Evolutionary conservation across 2,113 vertebrate species (phyloP).

Genomic region (Cairina moschata): DNA sequence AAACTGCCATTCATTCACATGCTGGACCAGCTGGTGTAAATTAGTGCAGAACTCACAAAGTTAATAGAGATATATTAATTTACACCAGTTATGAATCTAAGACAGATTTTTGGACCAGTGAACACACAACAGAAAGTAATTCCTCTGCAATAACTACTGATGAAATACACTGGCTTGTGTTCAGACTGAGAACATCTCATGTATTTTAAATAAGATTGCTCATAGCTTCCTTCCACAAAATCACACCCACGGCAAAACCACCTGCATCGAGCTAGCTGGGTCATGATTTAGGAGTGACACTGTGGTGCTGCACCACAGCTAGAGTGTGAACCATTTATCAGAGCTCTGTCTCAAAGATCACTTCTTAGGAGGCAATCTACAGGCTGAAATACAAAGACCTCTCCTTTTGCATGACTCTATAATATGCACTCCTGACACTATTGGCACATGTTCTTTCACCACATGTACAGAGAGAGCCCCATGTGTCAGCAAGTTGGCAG

Average conservation of each 20-base stretch:
- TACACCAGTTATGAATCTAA: background rate
- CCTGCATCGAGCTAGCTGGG: background rate
- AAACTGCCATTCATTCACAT: background rate
- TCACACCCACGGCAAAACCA: background rate
- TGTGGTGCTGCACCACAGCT: background rate
- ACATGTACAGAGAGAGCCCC: background rate
- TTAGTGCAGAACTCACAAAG: background rate
- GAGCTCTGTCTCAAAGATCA: background rate
- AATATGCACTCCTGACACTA: background rate
- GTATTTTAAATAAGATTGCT: background rate
- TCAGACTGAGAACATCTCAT: background rate
- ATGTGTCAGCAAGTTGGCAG: background rate
- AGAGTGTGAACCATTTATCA: no score
- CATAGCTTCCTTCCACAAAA: background rate
- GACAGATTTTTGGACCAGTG: background rate
- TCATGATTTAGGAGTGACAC: background rate
- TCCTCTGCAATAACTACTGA: background rate
- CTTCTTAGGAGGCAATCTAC: background rate
- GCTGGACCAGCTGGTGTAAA: background rate
- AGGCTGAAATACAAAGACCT: background rate
- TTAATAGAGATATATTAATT: background rate
- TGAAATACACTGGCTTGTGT: background rate
- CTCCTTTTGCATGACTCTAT: background rate
- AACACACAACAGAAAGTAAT: background rate
- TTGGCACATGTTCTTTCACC: background rate